A percentile compares a stretch with the other conserved stretches of the same genome.
Evolutionary conservation across 2,888 invertebrate species (phyloP).

Genomic region (Iphiclides podalirius): DNA sequence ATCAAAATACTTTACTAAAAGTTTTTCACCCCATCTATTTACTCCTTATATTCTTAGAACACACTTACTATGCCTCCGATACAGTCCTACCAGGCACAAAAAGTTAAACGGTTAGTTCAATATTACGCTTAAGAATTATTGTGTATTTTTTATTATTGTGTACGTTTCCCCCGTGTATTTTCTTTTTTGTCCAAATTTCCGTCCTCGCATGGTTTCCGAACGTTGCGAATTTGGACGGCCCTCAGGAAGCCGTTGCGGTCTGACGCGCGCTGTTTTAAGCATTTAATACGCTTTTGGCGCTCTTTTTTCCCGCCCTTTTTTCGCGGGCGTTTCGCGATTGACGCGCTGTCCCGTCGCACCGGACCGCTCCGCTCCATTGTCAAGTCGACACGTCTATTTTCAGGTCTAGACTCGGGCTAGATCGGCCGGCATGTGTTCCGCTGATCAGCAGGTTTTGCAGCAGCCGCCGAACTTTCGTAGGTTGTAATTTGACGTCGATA

Average conservation of each 20-base stretch:
- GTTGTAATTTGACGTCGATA: conserved; percentile 28
- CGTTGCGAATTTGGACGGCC: conserved; percentile 51
- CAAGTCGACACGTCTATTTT: conserved; percentile 34
- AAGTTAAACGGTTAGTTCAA: too few relatives aligned
- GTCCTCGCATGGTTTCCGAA: conserved; percentile 32
- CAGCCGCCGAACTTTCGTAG: too few relatives aligned
- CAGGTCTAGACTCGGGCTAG: conserved; percentile 48
- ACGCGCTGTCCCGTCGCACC: conserved; percentile 48
- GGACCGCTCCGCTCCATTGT: conserved; percentile 31
- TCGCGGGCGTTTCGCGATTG: conserved; percentile 42
- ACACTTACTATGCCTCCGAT: too few relatives aligned
- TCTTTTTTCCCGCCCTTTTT: too few relatives aligned
- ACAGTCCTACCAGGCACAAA: too few relatives aligned
- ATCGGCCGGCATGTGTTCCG: conserved; percentile 56
- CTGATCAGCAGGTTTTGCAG: too few relatives aligned
- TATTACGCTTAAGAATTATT: too few relatives aligned
- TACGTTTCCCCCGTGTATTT: conserved; percentile 26
- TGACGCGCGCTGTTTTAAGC: conserved; percentile 51
- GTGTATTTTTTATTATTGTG: conserved; percentile 6
- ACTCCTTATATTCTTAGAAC: too few relatives aligned
- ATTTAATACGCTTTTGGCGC: conserved; percentile 48
- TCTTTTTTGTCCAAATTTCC: conserved; percentile 33
- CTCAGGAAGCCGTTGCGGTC: conserved; percentile 35
- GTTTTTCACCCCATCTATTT: too few relatives aligned
- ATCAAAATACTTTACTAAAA: too few relatives aligned